phyloP scores from a whole-genome alignment of 1,140 invertebrate genomes.

The Bacillus rossius region DNA sequence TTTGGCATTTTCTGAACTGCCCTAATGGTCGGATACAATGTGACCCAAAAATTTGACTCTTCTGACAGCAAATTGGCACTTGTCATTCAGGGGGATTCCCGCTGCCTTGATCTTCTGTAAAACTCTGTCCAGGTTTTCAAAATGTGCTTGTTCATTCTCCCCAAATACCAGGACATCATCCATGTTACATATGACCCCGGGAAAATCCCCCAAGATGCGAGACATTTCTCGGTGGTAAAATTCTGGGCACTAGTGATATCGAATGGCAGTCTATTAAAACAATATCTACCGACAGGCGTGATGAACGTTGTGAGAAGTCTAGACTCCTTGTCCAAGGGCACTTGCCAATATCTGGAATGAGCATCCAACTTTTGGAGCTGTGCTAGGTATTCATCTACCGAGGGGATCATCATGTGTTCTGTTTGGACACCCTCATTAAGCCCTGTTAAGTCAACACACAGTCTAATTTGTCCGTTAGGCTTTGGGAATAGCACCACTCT shows the following conservation, averaged over 20 bases:
- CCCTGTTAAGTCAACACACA: slow-evolving; percentile 39
- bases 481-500: slow-evolving; percentile 40
- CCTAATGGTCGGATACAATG: slow-evolving; percentile 23
- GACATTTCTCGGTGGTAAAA: neutral
- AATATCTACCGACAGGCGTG: neutral
- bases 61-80: slow-evolving; percentile 13
- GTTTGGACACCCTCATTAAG: slow-evolving; percentile 29
- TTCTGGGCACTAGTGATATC: neutral
- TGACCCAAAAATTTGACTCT: slow-evolving; percentile 32
- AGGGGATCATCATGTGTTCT: slow-evolving; percentile 17
- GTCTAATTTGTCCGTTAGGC: slow-evolving; percentile 28
- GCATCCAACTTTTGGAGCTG: slow-evolving; percentile 29
- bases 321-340: slow-evolving; percentile 27
- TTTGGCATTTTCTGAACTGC: slow-evolving; percentile 23
- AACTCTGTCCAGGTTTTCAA: slow-evolving; percentile 18
- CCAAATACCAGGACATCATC: neutral
- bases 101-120: slow-evolving; percentile 22
- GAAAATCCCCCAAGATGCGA: neutral
- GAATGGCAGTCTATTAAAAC: neutral
- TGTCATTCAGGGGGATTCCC: slow-evolving; percentile 15
- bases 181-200: neutral
- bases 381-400: slow-evolving; percentile 18
- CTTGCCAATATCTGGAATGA: slow-evolving; percentile 33
- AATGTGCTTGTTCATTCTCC: neutral
- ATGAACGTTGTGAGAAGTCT: neutral